phyloP scores from a whole-genome alignment of 2,797 vertebrate species.

The Lateolabrax maculatus region DNA sequence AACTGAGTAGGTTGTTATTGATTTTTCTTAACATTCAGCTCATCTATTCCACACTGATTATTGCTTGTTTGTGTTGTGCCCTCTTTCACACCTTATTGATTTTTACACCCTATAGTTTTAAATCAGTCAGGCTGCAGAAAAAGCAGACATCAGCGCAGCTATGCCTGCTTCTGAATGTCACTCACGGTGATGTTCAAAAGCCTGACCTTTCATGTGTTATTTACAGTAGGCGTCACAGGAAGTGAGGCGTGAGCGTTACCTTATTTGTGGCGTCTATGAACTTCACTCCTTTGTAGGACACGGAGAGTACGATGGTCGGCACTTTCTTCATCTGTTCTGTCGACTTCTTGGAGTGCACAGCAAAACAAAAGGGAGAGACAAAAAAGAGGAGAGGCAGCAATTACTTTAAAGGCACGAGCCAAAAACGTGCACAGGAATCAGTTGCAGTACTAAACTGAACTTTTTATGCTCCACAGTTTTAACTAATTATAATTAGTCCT shows the following conservation, averaged over 20 bases:
- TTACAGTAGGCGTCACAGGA: conserved; percentile 23
- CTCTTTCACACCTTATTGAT: conserved; percentile 39
- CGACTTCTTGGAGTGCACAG: conserved; percentile 90
- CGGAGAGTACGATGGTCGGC: conserved; percentile 97
- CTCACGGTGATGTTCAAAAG: conserved; percentile 14
- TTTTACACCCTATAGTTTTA: conserved; percentile 22
- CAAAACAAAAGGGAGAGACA: conserved; percentile 15
- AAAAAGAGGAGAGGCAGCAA: conserved; percentile 10
- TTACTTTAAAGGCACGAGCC: conserved; percentile 32
- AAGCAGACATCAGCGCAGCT: conserved; percentile 16
- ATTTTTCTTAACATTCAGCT: conserved; percentile 12
- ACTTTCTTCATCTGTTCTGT: conserved; percentile 99
- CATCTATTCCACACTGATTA: conserved; percentile 29
- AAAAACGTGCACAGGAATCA: not conserved
- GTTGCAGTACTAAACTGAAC: conserved; percentile 4
- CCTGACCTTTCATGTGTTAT: conserved; percentile 60
- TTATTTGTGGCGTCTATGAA: conserved; percentile 99
- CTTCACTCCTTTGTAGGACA: conserved; percentile 99
- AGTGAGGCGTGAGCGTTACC: conserved; percentile 79
- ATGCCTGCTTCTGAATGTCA: conserved; percentile 32
- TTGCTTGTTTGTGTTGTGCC: conserved; percentile 22
- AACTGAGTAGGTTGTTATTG: not conserved
- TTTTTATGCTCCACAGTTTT: not conserved
- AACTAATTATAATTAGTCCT: not conserved
- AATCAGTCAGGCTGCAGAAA: conserved; percentile 8